Evolutionary conservation across 2,113 vertebrate species (phyloP), one percentile per base, ranked within the genome.

Genomic region (Gymnorhina tibicen): DNA sequence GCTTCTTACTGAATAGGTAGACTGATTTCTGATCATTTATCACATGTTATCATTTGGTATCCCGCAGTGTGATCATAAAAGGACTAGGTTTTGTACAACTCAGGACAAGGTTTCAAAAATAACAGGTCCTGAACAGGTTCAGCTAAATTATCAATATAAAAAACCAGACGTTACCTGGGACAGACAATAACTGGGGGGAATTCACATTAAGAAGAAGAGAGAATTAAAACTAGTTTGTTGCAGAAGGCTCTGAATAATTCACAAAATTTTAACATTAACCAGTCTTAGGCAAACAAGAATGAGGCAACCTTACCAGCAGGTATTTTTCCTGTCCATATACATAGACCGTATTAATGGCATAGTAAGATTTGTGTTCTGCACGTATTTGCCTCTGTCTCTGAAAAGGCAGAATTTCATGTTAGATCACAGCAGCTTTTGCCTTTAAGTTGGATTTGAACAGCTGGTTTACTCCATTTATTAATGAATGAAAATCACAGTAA

Each of bases 281-380:
- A 94, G 49, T 64, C 13, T 56, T 10, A 75, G 3, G 12, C 60
- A 87, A 59, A 55, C 28, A 69, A 69, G 9, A 76, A 73, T 1
- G 10, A 87, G 35, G 22, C 26, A 60, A 50, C 82, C 98, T 99
- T 98, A 99, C 99, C 98, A 99, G 97, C 91, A 99, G 98, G 90
- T 99, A 99, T 95, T 99, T 99, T 95, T 99, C 99, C 97, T 99
- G 99, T 78, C 99, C 99, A 9, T 99, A 99, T 5, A 99, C 99
- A 81, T 99, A 99, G 74, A 99, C 98, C 19, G 99, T 99, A 92
- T 99, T 99, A 97, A 99, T 99, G 59, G 99, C 99, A 64, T 99
- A 99, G 95, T 98, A 98, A 28, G 99, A 99, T 96, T 99, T 99
- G 98, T 99, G 99, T 83, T 99, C 99, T 93, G 99, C 98, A 90